phyloP scores from a whole-genome alignment of 2,113 vertebrate species.

The Cyprinodon brontotheroides region DNA sequence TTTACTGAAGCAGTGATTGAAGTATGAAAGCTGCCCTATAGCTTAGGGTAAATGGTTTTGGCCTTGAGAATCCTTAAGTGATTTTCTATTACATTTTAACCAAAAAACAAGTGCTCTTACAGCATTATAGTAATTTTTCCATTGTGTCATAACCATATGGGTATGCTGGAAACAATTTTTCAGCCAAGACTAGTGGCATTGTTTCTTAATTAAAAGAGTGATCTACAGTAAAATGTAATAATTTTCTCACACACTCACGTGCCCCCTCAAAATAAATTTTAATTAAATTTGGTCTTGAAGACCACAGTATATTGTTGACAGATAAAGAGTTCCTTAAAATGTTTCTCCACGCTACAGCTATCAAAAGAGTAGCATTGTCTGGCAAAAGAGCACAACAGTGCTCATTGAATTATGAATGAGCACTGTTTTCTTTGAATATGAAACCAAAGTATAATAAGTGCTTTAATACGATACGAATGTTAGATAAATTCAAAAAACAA shows the following conservation, averaged over 20 bases:
- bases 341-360: not conserved
- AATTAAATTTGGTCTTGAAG: not conserved
- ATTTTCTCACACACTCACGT: not conserved
- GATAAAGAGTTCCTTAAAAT: not conserved
- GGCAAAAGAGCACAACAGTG: not conserved
- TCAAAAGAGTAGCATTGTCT: not conserved
- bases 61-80: not conserved
- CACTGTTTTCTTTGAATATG: not conserved
- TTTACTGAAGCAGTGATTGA: constrained; percentile 25
- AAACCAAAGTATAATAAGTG: not conserved
- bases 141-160: not conserved
- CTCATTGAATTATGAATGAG: not conserved
- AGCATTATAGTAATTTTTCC: not conserved
- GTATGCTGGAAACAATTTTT: not conserved
- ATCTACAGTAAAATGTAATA: not conserved
- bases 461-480: not conserved
- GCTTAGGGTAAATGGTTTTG: not conserved
- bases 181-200: not conserved
- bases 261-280: not conserved
- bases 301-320: not conserved
- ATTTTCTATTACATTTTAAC: not conserved
- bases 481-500: too few species aligned
- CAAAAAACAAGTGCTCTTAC: not conserved
- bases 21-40: constrained; percentile 17
- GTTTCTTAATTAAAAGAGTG: not conserved